Evolutionary conservation across 2,113 vertebrate species (phyloP).

Genomic region (Campylomormyrus numenius): DNA sequence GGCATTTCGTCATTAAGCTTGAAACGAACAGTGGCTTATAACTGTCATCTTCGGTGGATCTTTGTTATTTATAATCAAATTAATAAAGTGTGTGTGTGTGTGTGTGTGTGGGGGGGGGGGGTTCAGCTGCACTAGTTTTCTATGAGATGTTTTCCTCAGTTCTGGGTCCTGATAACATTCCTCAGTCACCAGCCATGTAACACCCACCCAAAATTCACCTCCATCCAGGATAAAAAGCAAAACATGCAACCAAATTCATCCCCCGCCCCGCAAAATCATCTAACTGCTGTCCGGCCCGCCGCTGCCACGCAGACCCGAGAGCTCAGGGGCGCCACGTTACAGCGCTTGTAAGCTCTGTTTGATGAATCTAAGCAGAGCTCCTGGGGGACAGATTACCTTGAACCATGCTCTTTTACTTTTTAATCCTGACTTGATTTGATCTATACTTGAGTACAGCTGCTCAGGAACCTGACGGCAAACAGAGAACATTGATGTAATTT

Average conservation of each 20-base stretch:
- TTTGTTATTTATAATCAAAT: not conserved
- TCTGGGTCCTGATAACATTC: not conserved
- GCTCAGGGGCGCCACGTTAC: constrained; percentile 71
- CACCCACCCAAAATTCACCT: not conserved
- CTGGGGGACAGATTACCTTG: constrained; percentile 83
- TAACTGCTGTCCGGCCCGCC: not conserved
- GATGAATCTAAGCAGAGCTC: constrained; percentile 81
- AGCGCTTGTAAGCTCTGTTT: constrained; percentile 80
- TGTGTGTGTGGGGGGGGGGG: too few species aligned
- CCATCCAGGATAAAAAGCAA: not conserved
- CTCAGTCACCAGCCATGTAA: not conserved
- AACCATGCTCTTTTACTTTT: constrained; percentile 83
- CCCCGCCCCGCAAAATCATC: not conserved
- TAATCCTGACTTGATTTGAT: constrained; percentile 87
- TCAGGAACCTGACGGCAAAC: constrained; percentile 77
- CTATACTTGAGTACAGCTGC: constrained; percentile 79
- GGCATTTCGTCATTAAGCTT: not conserved
- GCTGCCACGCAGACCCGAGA: constrained; percentile 19
- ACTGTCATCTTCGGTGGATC: not conserved
- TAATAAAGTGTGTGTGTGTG: not conserved
- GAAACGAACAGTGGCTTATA: not conserved
- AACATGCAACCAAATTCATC: not conserved
- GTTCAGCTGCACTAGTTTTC: not conserved
- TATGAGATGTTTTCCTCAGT: not conserved
- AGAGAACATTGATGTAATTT: constrained; percentile 80